Base-by-base conservation (phyloP, 35 echinoderm and acorn worm species). In the Heliocidaris erythrogramma region DNA sequence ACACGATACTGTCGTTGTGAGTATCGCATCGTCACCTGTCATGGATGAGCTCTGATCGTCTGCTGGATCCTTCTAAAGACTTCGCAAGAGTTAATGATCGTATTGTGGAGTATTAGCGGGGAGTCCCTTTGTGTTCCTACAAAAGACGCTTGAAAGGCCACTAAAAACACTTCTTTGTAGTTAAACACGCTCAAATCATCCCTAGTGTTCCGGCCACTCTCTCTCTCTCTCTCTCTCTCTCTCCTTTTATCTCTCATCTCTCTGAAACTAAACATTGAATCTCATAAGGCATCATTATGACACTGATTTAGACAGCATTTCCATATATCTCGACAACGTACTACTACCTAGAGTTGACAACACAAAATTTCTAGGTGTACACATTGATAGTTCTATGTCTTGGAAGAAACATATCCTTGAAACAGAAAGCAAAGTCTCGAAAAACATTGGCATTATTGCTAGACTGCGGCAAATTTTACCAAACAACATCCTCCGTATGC, bases 21-120 rank as follows among this genome's bases (percentile, higher is more conserved):
- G 85, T 86, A 86, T 86, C 85, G 31, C 30, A 32, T 89, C 87
- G 87, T 89, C 87, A 89, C 31, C 87, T 89, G 87, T 32, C 31
- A 89, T 13, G 47, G 47, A 17, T 14, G 87, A 89, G 87, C 31
- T 32, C 87, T 32, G 31, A 17, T 32, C 21, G 65, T n/a, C 27
- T n/a, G 65, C 65, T 17, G 21, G 65, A 78, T 78, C 3, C 65
- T 18, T 78, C 27, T 78, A 78, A 7, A 78, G 65, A 78, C 65
- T 78, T n/a, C 65, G n/a, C 65, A 27, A 27, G 65, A 32, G 87
- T 48, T 89, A 31, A 89, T 89, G 87, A 89, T 48, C 87, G 18
- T 89, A 89, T 89, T 89, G 87, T 89, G 13, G 30, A 32, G 87
- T 47, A 32, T 89, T 89, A 89, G 87, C 87, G 87, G 87, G 87